Percentiles rank a stretch among this genome's conserved stretches.
phyloP scores from a whole-genome alignment of 2,888 invertebrate genomes.

The Andrena hattorfiana region DNA sequence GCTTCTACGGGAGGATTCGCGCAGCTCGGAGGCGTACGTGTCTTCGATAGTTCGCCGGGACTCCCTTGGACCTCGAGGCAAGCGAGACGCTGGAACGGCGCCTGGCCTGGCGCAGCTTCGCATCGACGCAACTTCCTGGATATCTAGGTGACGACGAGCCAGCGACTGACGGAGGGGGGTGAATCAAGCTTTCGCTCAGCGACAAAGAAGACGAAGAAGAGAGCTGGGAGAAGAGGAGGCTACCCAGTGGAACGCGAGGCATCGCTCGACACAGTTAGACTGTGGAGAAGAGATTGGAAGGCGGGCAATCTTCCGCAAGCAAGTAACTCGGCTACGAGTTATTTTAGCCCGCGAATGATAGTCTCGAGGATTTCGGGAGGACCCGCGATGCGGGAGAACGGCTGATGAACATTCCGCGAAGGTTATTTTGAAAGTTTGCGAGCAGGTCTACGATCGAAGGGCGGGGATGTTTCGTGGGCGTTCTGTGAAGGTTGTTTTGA shows the following conservation, averaged over 20 bases:
- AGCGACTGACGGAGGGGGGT: slow-evolving; percentile 68
- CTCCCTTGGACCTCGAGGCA: background rate
- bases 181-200: slow-evolving; percentile 27
- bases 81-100: slow-evolving; percentile 17
- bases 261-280: background rate
- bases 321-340: background rate
- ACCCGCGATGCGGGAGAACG: too few species aligned
- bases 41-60: background rate
- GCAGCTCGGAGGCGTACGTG: background rate
- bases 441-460: background rate
- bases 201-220: slow-evolving; percentile 21
- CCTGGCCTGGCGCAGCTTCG: slow-evolving; percentile 19
- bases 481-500: slow-evolving; percentile 1
- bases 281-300: background rate
- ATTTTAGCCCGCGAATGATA: background rate
- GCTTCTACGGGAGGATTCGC: background rate
- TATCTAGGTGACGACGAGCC: slow-evolving; percentile 50
- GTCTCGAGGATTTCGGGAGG: background rate
- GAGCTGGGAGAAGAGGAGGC: background rate
- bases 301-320: background rate
- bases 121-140: slow-evolving; percentile 1
- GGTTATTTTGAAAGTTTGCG: slow-evolving; percentile 8
- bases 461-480: background rate
- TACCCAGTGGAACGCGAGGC: slow-evolving; percentile 15
- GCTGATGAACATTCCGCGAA: background rate